A percentile compares a stretch with the other conserved stretches of the same genome.
These are phyloP conservation scores for Sussaba pulchella DNA, from an alignment of 2,888 invertebrate genomes.

Conservation along the genomic window DNA sequence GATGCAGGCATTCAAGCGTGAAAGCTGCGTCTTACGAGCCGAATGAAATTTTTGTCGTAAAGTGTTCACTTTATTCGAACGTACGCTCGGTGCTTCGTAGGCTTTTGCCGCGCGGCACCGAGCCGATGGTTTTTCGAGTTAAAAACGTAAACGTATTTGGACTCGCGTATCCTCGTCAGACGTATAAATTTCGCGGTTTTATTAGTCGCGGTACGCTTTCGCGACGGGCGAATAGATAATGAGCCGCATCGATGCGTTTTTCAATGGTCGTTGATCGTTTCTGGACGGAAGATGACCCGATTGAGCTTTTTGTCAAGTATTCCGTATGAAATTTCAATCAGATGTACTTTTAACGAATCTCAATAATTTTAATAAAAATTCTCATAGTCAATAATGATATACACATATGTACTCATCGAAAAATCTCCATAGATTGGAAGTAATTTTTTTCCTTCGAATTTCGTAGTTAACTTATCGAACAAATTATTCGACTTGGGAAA, in stretches of 20 bases:
- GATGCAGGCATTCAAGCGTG: slow-evolving; percentile 22
- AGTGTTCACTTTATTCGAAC: slow-evolving; percentile 63
- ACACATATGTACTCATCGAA: too few species aligned
- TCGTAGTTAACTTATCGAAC: too few species aligned
- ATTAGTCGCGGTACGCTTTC: slow-evolving; percentile 11
- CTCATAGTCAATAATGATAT: too few species aligned
- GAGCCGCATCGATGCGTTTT: slow-evolving; percentile 13
- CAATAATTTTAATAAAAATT: slow-evolving; percentile 15
- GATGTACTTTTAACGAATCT: slow-evolving; percentile 11
- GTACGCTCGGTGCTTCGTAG: slow-evolving; percentile 34
- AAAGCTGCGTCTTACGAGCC: slow-evolving; percentile 60
- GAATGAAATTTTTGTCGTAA: slow-evolving; percentile 65
- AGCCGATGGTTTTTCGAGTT: slow-evolving; percentile 42
- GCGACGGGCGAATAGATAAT: slow-evolving; percentile 13
- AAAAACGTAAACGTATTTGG: slow-evolving; percentile 22
- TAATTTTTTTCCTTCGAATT: slow-evolving; percentile 12
- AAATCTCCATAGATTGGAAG: not conserved
- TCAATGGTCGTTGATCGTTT: not conserved
- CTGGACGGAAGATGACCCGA: slow-evolving; percentile 19
- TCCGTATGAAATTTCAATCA: not conserved
- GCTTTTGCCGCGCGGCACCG: slow-evolving; percentile 15
- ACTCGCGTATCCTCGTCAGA: slow-evolving; percentile 37
- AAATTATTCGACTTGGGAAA: too few species aligned
- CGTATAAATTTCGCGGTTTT: slow-evolving; percentile 51
- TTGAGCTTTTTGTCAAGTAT: slow-evolving; percentile 27